Conservation (phyloP, 2,797 vertebrate genomes). For the Tarsius wallacei region DNA sequence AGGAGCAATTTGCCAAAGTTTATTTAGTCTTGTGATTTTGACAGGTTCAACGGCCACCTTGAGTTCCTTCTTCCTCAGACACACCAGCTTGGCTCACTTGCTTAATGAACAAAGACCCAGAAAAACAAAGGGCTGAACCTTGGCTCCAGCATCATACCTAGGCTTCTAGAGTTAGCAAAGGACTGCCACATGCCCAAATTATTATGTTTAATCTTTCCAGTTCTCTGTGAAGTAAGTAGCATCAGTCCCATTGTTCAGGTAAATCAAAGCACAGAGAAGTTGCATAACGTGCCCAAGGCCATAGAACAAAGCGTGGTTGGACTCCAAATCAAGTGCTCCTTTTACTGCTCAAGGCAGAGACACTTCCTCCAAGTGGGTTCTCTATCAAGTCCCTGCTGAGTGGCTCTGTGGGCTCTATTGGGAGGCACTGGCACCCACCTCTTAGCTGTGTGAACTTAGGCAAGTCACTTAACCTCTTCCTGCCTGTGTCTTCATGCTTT, state of each 20-base stretch:
- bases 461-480: not conserved
- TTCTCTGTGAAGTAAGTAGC: not conserved
- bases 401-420: fast-evolving
- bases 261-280: not conserved
- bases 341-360: fast-evolving
- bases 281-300: fast-evolving
- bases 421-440: not conserved
- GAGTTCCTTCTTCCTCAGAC: slow-evolving; percentile 34
- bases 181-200: not conserved
- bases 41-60: slow-evolving; percentile 50
- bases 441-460: not conserved
- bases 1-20: slow-evolving; percentile 60
- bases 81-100: not conserved
- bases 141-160: not conserved
- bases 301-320: not conserved
- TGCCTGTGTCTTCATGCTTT: not conserved
- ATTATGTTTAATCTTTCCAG: not conserved
- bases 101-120: slow-evolving; percentile 27
- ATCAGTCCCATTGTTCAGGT: not conserved
- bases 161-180: not conserved
- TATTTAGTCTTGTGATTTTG: slow-evolving; percentile 65
- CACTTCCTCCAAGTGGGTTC: not conserved
- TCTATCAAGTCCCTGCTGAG: not conserved
- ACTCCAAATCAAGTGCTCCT: not conserved
- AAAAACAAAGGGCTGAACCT: not conserved